These are phyloP conservation scores for Bradypodion pumilum DNA, from an alignment of 2,797 vertebrate species.

Conservation along the genomic window DNA sequence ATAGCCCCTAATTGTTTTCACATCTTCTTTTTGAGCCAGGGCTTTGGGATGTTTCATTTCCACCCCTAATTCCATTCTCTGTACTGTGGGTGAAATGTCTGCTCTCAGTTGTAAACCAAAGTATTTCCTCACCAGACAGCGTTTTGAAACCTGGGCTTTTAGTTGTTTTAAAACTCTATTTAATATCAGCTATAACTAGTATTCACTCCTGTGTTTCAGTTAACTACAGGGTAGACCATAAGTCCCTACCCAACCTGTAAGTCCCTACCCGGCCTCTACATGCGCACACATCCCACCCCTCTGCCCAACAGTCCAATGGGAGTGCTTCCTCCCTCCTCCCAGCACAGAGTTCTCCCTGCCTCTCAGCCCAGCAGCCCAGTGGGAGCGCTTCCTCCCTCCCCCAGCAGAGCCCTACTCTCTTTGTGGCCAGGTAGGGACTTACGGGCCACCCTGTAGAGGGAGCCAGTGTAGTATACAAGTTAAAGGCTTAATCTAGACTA, in stretches of 20 bases:
- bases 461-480: background rate
- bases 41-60: background rate
- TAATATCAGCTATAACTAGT: background rate
- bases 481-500: background rate
- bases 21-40: background rate
- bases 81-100: background rate
- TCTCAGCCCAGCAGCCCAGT: too few relatives aligned
- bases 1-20: slow-evolving; percentile 17
- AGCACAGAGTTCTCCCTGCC: too few relatives aligned
- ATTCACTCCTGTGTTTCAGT: background rate
- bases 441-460: too few relatives aligned
- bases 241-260: too few relatives aligned
- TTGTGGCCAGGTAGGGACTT: too few relatives aligned
- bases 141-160: background rate
- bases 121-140: background rate
- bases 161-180: background rate
- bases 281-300: too few relatives aligned
- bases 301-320: too few relatives aligned
- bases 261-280: too few relatives aligned
- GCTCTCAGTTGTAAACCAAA: background rate
- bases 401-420: too few relatives aligned
- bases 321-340: too few relatives aligned
- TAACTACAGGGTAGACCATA: background rate
- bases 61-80: background rate
- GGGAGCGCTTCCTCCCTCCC: too few relatives aligned